Evolutionary conservation across 1,140 invertebrate genomes (phyloP).

Genomic region (Brachionus rotundiformis): DNA sequence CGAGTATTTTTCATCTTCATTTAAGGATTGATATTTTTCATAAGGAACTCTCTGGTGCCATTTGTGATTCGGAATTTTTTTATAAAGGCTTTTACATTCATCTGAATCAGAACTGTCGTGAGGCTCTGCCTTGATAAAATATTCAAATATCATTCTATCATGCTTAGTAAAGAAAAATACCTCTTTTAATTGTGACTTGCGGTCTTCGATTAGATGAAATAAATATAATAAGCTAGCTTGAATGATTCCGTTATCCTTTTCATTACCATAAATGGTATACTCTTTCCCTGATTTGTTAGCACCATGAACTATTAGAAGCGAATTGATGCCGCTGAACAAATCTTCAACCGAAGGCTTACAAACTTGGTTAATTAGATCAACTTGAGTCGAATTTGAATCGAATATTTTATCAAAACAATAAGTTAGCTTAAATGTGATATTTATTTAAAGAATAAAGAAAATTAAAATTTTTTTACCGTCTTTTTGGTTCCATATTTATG

Average conservation of each 20-base stretch:
- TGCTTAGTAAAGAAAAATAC: neutral
- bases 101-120: neutral
- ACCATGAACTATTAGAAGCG: neutral
- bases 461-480: too few species aligned
- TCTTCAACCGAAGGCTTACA: neutral
- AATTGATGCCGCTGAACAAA: neutral
- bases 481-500: neutral
- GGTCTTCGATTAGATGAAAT: conserved; percentile 3
- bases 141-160: too few species aligned
- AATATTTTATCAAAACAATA: conserved; percentile 24
- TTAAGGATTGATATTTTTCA: neutral
- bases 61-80: neutral
- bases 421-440: conserved; percentile 21
- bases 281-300: conserved; percentile 33
- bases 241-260: conserved; percentile 5
- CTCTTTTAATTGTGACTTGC: neutral
- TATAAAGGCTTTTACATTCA: neutral
- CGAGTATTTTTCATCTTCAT: neutral
- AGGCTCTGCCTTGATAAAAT: neutral
- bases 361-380: neutral
- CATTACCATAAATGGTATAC: conserved; percentile 50
- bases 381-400: neutral
- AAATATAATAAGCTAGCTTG: neutral
- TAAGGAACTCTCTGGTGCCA: conserved; percentile 22
- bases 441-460: too few species aligned